Percentiles rank a stretch among this genome's conserved stretches.
phyloP scores from a whole-genome alignment of 2,888 invertebrate genomes.

The Macropis europaea region DNA sequence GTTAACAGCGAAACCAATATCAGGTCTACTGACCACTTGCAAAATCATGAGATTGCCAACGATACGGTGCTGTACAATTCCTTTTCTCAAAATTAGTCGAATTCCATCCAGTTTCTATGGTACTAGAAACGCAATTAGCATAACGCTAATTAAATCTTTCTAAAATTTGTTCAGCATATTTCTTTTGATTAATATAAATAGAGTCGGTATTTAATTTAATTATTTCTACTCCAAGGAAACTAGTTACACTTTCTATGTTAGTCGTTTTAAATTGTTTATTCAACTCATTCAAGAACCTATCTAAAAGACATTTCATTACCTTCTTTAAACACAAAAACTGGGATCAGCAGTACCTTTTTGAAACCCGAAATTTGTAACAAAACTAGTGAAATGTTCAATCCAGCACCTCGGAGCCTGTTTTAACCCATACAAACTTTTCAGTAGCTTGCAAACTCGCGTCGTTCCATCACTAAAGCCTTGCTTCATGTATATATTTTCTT shows the following conservation, averaged over 20 bases:
- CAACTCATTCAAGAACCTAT: background rate
- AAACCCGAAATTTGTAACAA: no score
- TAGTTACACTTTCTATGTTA: background rate
- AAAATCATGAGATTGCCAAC: constrained; percentile 1
- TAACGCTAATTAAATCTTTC: background rate
- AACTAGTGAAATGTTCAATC: no score
- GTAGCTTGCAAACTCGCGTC: background rate
- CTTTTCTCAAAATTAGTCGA: background rate
- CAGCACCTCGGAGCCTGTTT: background rate
- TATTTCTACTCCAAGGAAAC: background rate
- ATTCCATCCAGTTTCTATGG: background rate
- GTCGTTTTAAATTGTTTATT: background rate
- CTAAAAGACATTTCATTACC: no score
- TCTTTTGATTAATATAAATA: background rate
- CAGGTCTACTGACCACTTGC: background rate
- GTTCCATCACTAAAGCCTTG: background rate
- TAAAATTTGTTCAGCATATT: background rate
- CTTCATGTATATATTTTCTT: background rate
- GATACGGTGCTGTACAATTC: background rate
- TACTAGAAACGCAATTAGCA: background rate
- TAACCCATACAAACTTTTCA: background rate
- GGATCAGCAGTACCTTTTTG: no score
- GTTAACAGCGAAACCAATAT: background rate
- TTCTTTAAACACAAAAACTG: no score
- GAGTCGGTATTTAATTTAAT: background rate